These are phyloP conservation scores for Rhaphigaster nebulosa DNA, from an alignment of 2,888 invertebrate species.

Conservation along the genomic window DNA sequence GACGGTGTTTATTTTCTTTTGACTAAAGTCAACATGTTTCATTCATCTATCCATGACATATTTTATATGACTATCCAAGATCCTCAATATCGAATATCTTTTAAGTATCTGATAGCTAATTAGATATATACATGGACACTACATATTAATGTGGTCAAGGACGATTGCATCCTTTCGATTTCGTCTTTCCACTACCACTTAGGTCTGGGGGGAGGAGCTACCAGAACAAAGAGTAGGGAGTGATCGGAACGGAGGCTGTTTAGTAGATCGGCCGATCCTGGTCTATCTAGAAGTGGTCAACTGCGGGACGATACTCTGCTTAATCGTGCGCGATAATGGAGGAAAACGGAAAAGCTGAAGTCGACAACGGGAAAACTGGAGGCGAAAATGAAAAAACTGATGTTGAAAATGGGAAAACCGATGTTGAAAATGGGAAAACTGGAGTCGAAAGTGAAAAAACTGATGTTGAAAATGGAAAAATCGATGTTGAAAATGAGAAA, in stretches of 20 bases:
- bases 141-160: not conserved
- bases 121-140: not conserved
- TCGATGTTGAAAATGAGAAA: not conserved
- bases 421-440: not conserved
- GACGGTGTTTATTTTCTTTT: too few species aligned
- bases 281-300: not conserved
- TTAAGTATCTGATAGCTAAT: not conserved
- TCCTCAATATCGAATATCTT: not conserved
- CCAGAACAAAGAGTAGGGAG: not conserved
- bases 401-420: not conserved
- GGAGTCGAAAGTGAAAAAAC: not conserved
- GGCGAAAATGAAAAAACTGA: not conserved
- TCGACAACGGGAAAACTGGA: not conserved
- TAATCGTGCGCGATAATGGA: not conserved
- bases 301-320: not conserved
- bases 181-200: constrained; percentile 1
- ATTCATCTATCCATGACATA: too few species aligned
- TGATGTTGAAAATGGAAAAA: not conserved
- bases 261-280: not conserved
- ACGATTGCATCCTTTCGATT: constrained; percentile 4
- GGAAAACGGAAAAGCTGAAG: not conserved
- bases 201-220: not conserved
- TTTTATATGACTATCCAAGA: not conserved
- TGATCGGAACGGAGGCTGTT: not conserved
- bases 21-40: too few species aligned